A percentile compares a stretch with the other conserved stretches of the same genome.
phyloP scores from a whole-genome alignment of 1,140 invertebrate genomes.

The Nasonia vitripennis region DNA sequence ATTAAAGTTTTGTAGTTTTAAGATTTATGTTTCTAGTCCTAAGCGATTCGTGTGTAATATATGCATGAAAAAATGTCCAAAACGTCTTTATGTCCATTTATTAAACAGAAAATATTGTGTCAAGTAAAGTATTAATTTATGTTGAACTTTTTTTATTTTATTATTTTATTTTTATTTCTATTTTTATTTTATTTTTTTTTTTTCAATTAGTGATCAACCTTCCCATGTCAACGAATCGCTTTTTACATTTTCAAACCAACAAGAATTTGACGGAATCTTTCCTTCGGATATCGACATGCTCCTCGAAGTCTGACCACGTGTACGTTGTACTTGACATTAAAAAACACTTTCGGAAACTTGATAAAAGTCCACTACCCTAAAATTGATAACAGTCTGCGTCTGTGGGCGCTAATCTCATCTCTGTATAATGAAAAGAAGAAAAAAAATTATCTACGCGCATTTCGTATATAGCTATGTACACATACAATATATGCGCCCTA shows the following conservation, averaged over 20 bases:
- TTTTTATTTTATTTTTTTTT: slow-evolving; percentile 1
- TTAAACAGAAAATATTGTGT: too few relatives aligned
- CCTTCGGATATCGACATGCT: neutral
- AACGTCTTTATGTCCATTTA: too few relatives aligned
- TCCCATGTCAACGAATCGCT: neutral
- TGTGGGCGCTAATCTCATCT: neutral
- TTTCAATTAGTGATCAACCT: neutral
- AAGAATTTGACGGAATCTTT: neutral
- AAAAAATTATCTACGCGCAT: neutral
- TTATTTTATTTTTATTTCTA: neutral
- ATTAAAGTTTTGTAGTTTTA: neutral
- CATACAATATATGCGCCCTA: neutral
- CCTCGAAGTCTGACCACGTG: neutral
- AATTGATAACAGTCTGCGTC: neutral
- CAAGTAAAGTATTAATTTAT: too few relatives aligned
- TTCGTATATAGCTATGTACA: neutral
- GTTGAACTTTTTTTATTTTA: too few relatives aligned
- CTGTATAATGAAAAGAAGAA: neutral
- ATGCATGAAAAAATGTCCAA: neutral
- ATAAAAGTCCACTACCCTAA: neutral
- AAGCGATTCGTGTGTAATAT: neutral
- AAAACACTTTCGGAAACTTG: neutral
- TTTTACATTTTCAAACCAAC: neutral
- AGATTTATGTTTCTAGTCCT: neutral
- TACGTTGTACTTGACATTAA: neutral